Base-by-base conservation (phyloP, 2,888 invertebrate genomes). In the Dusona sp. region DNA sequence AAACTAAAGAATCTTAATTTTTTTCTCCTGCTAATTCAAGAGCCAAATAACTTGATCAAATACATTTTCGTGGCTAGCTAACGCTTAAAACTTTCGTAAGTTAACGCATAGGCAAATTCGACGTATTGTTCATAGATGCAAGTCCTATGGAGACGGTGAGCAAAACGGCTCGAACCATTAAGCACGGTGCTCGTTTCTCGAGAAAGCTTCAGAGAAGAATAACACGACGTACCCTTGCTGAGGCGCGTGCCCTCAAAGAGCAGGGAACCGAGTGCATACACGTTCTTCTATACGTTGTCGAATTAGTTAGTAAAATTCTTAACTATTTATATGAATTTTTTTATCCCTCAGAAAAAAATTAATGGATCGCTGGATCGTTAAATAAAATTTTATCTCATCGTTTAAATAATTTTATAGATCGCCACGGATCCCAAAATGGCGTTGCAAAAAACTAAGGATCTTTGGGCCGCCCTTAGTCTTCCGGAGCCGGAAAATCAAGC, bases 401-500 rank as follows among this genome's bases (percentile, higher is more conserved):
- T 16, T 45, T 6, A 7, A 29, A 65, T 45, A 22, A 48, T 33
- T 16, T 77, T 79, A 22, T 90, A 98, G 97, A 95, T 98, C 90
- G 97, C 96, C 3, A 97, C 96, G 25, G 97, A 98, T 94, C 98
- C 98, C 0, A 97, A 96, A 87, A 87, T 96, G 81, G 97, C 97
- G 1, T 95, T 96, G 93, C 95, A 96, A 92, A 97, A 97, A 92
- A 97, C 97, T 2, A 96, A 96, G 89, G 96, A 97, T 88, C 93
- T 98, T 68, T 98, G 97, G 96, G 93, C 93, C 0, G 95, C 95
- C 57, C 94, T 98, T 78, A 97, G 97, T 91, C 94, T 96, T 88
- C 96, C 97, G 36, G 98, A 98, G 92, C 98, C 98, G 0, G 98
- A 97, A 94, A 98, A 98, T 94, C 98, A 98, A 94, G 97, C 97